These are phyloP conservation scores for Enteromius anoplus DNA, from an alignment of 2,797 vertebrate species.

Conservation along the genomic window DNA sequence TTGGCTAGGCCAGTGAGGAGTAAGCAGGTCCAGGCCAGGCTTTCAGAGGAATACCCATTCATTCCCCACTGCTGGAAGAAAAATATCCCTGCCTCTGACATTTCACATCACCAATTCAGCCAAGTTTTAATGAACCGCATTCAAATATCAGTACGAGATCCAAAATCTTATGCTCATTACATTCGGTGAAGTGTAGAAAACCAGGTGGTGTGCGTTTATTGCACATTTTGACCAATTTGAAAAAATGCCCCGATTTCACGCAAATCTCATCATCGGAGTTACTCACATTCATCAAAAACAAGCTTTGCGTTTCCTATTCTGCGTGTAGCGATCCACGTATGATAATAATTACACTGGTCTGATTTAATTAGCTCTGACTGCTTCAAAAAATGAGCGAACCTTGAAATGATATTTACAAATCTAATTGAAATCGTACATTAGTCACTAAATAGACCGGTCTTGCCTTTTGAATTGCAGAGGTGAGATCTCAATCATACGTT, in stretches of 20 bases:
- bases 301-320: not conserved
- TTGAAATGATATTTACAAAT: slow-evolving; percentile 11
- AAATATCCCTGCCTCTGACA: slow-evolving; percentile 39
- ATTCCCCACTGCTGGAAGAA: slow-evolving; percentile 12
- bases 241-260: not conserved
- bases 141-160: not conserved
- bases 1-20: slow-evolving; percentile 49
- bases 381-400: not conserved
- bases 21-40: slow-evolving; percentile 45
- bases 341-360: slow-evolving; percentile 6
- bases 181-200: not conserved
- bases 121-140: slow-evolving; percentile 4
- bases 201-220: not conserved
- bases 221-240: not conserved
- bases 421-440: slow-evolving; percentile 7
- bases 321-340: not conserved
- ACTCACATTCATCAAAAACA: not conserved
- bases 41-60: slow-evolving; percentile 50
- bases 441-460: slow-evolving; percentile 14
- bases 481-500: not conserved
- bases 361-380: slow-evolving; percentile 4
- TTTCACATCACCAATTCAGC: slow-evolving; percentile 2
- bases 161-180: not conserved
- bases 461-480: not conserved
- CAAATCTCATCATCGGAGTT: not conserved